Evolutionary conservation across 2,113 vertebrate species (phyloP).

Genomic region (Carassius gibelio): DNA sequence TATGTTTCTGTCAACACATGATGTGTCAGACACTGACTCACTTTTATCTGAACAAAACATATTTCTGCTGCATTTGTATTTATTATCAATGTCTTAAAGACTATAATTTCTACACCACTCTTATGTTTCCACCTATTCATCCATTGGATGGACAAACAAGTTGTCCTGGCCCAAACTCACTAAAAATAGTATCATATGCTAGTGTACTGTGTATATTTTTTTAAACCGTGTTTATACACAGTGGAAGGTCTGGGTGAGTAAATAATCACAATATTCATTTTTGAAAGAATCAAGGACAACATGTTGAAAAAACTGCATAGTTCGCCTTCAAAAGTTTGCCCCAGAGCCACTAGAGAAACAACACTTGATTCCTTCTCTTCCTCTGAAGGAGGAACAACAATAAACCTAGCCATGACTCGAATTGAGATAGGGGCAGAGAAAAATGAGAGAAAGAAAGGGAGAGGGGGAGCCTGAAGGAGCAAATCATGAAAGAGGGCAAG

Average conservation of each 20-base stretch:
- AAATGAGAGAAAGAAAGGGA: conserved; percentile 8
- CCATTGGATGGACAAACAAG: neutral
- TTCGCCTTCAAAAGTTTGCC: neutral
- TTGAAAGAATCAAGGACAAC: neutral
- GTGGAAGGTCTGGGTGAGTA: no score
- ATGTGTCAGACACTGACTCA: neutral
- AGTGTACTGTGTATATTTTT: neutral
- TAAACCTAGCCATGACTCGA: neutral
- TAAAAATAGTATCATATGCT: neutral
- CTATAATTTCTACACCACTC: neutral
- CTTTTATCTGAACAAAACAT: conserved; percentile 1
- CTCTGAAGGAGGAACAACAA: neutral
- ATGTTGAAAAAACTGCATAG: neutral
- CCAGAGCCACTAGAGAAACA: neutral
- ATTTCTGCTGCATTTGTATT: neutral
- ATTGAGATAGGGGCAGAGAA: conserved; percentile 15
- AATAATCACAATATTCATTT: neutral
- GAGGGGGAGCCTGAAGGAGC: conserved; percentile 38
- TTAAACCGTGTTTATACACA: no score
- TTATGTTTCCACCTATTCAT: neutral
- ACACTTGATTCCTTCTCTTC: neutral
- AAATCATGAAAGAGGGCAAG: conserved; percentile 28
- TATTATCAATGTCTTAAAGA: neutral
- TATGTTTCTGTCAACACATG: neutral
- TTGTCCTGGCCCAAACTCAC: neutral